Evolutionary conservation across 2,888 invertebrate genomes (phyloP), one percentile per base, ranked within the genome.

Genomic region (Polydrusus pterygomalis): DNA sequence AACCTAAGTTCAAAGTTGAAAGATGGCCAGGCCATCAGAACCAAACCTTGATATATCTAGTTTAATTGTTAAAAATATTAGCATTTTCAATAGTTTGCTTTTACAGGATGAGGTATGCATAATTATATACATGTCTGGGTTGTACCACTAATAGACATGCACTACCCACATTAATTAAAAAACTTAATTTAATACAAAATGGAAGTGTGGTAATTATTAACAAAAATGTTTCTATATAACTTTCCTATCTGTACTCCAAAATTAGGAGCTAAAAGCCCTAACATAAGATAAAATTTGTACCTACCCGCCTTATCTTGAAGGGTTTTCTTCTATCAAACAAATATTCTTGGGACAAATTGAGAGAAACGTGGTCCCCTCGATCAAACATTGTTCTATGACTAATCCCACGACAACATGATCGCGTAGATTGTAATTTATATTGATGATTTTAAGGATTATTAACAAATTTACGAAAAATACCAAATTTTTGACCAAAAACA

Each of bases 261-360:
- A 25, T 7, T 40, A 38, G 17, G 17, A 38, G 17, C n/a, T 7
- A 10, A 8, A 18, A 18, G 15, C 13, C 9, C 34, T 17, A 62
- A 40, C 13, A 79, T 47, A 47, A n/a, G 25, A 25, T n/a, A 47
- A 47, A 47, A n/a, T 17, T 3, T 15, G 9, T 60, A 58, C 79
- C 18, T 79, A 84, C 84, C 82, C 84, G 81, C 80, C 76, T 82
- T n/a, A 83, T 76, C 76, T 82, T 82, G 77, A 80, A 81, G 15
- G 80, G 78, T 79, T 79, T 80, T 72, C 75, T 80, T 76, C 78
- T 80, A 25, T 83, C 82, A 60, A 75, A 60, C 2, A 76, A 51
- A 56, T 74, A 64, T 40, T 79, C 77, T 63, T 78, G 70, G 11
- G 81, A 78, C 51, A 83, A 80, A 65, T 82, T 81, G 69, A 83